These are phyloP conservation scores for Riptortus pedestris DNA, from an alignment of 1,140 invertebrate species.

Conservation along the genomic window DNA sequence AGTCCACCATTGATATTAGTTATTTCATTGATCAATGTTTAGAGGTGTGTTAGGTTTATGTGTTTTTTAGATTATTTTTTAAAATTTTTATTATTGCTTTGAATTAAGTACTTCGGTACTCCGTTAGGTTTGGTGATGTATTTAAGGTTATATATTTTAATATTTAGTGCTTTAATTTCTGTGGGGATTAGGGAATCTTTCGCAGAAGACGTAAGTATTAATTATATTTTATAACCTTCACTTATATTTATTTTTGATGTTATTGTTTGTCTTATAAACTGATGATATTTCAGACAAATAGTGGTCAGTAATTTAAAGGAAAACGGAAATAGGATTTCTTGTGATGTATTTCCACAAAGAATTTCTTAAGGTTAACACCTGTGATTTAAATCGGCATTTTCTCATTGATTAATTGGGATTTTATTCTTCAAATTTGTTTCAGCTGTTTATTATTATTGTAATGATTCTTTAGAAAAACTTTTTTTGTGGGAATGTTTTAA, in stretches of 20 bases:
- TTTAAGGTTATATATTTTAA: conserved; percentile 29
- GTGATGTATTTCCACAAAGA: too few relatives aligned
- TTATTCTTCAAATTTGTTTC: too few relatives aligned
- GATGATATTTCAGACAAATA: neutral
- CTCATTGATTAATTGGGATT: too few relatives aligned
- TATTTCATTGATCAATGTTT: conserved; percentile 30
- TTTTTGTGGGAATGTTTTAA: too few relatives aligned
- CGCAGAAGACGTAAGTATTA: conserved; percentile 28
- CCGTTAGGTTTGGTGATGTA: conserved; percentile 27
- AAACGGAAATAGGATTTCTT: neutral
- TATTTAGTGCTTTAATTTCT: conserved; percentile 28
- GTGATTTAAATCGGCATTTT: too few relatives aligned
- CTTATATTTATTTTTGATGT: neutral
- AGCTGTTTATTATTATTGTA: too few relatives aligned
- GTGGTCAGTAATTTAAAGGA: neutral
- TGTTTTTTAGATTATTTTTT: conserved; percentile 29
- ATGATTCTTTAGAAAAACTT: too few relatives aligned
- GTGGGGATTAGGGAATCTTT: conserved; percentile 26
- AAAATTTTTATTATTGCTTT: conserved; percentile 27
- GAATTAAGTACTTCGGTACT: conserved; percentile 27
- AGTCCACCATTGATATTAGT: conserved; percentile 23
- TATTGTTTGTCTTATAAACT: neutral
- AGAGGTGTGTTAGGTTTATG: conserved; percentile 28
- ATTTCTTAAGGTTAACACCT: too few relatives aligned
- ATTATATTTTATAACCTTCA: conserved; percentile 10